Conservation (phyloP, 1,140 invertebrate species). For the Trichonephila inaurata region DNA sequence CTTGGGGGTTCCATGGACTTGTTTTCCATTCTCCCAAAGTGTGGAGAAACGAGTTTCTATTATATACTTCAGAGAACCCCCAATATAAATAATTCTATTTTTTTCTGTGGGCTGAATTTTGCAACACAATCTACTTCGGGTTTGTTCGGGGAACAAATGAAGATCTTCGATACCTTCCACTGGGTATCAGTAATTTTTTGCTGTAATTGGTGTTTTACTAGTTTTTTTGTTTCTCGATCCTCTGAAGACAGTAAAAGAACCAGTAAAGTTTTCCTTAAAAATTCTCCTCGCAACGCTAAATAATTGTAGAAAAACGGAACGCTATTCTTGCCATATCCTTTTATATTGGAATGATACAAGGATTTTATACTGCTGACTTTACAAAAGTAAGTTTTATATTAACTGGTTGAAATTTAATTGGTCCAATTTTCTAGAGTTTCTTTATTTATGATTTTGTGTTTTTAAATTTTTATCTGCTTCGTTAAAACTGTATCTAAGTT, state of each 20-base stretch:
- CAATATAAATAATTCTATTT: neutral
- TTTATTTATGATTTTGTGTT: too few species aligned
- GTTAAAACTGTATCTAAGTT: too few species aligned
- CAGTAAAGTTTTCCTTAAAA: neutral
- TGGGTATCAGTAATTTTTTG: conserved; percentile 5
- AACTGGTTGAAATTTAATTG: neutral
- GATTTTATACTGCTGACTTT: conserved; percentile 49
- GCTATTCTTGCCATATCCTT: neutral
- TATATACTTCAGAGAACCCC: neutral
- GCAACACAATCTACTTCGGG: neutral
- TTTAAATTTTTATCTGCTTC: too few species aligned
- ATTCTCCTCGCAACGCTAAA: neutral
- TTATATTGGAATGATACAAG: conserved; percentile 43
- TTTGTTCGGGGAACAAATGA: neutral
- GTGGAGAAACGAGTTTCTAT: conserved; percentile 20
- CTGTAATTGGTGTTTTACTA: neutral
- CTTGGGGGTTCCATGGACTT: conserved; percentile 24
- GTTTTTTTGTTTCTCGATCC: neutral
- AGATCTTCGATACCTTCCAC: conserved; percentile 81
- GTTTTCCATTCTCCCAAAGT: conserved; percentile 17
- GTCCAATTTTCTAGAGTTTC: too few species aligned
- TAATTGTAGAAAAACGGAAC: conserved; percentile 7
- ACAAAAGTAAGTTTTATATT: conserved; percentile 36
- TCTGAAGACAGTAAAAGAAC: neutral
- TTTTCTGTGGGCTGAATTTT: neutral